Evolutionary conservation across 1,140 invertebrate species (phyloP), one percentile per base, ranked within the genome.

Genomic region (Heliconius congener): DNA sequence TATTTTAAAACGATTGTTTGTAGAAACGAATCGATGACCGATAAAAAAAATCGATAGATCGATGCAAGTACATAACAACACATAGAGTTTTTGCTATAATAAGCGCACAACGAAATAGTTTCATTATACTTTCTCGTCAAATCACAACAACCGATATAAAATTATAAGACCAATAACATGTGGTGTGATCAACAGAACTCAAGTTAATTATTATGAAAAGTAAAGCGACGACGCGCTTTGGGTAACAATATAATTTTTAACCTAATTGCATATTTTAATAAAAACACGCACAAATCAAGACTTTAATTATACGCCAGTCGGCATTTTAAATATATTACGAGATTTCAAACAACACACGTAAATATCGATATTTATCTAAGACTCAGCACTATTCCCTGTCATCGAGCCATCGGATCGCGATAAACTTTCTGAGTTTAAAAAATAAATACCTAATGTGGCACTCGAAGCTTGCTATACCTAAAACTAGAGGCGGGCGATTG

Each of bases 321-420:
- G 90, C 92, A 84, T 81, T 86, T 84, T 87, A 85, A 89, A 92
- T 91, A 93, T 92, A 89, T 93, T 91, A 94, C 93, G 93, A 94
- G 93, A 94, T 94, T 94, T 93, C 93, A 90, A 92, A 93, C 88
- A 90, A 89, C 90, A 93, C 90, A 85, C 90, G 83, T 89, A 87
- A 84, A 90, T 89, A 90, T 86, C 81, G 86, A 90, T 82, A 90
- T 87, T 88, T 87, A 89, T 84, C 84, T 88, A 90, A 88, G 85
- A 85, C 86, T 87, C 88, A 87, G 85, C 85, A 87, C 79, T 42
- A 57, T 85, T 90, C 90, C 88, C 89, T 92, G 89, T 91, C 82
- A 66, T 66, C 60, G 60, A 66, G 60, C 27, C 60, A 66, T 66
- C 84, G 30, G 73, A 77, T 66, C 57, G 66, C 73, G 46, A 80